phyloP scores from a whole-genome alignment of 1,140 invertebrate species.

The Tetramorium simillimum region DNA sequence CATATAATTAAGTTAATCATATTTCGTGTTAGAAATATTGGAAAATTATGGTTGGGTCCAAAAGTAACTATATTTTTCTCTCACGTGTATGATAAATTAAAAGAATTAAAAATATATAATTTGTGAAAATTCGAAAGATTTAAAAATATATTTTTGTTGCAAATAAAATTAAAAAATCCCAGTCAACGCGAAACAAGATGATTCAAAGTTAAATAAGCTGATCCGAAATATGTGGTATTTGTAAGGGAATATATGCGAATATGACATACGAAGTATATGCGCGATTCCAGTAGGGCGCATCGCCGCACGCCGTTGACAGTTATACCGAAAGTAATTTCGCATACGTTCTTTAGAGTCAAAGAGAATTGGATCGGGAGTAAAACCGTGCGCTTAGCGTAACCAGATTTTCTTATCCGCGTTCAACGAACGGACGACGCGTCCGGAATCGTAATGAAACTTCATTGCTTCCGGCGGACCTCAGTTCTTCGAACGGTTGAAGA shows the following conservation, averaged over 20 bases:
- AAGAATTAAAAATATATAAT: neutral
- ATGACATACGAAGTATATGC: neutral
- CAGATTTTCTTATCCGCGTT: conserved; percentile 28
- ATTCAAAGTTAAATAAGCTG: neutral
- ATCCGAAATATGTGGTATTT: neutral
- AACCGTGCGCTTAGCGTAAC: conserved; percentile 44
- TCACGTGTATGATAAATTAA: neutral
- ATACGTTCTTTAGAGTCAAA: conserved; percentile 3
- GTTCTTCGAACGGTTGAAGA: conserved; percentile 32
- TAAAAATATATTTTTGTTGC: neutral
- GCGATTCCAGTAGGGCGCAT: neutral
- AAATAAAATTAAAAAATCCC: neutral
- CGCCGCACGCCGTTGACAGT: neutral
- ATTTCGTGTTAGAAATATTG: too few species aligned
- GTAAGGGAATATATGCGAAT: neutral
- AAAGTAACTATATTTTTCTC: too few species aligned
- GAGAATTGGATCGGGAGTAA: conserved; percentile 21
- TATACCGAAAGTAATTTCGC: neutral
- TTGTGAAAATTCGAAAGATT: neutral
- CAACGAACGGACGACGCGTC: conserved; percentile 17
- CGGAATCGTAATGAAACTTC: conserved; percentile 51
- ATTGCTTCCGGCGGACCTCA: conserved; percentile 31
- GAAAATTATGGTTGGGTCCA: too few species aligned
- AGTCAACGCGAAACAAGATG: neutral
- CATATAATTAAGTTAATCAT: too few species aligned